Evolutionary conservation across 1,140 invertebrate species (phyloP).

Genomic region (Diuraphis noxia): DNA sequence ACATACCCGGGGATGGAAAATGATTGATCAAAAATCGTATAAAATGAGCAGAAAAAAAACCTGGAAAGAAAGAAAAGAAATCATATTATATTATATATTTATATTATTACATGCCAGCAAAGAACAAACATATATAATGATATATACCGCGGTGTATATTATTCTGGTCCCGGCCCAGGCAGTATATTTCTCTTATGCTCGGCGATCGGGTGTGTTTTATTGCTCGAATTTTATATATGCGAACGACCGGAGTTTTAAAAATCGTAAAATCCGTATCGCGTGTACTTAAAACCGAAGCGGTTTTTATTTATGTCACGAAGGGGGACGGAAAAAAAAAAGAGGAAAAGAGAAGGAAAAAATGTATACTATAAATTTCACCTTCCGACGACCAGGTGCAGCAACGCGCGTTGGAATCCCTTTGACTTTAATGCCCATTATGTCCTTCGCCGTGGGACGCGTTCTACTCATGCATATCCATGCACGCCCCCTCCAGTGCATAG

Average conservation of each 20-base stretch:
- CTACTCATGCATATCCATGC: too few relatives aligned
- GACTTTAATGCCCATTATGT: conserved; percentile 53
- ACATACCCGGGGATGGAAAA: conserved; percentile 48
- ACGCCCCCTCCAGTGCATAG: neutral
- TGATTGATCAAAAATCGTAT: conserved; percentile 54
- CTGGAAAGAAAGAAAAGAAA: conserved; percentile 33
- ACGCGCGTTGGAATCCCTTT: conserved; percentile 40
- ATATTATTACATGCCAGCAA: conserved; percentile 7
- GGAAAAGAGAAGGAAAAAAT: conserved; percentile 23
- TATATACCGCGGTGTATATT: conserved; percentile 29
- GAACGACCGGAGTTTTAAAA: conserved; percentile 50
- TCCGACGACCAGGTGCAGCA: conserved; percentile 50
- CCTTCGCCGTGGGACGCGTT: conserved; percentile 31
- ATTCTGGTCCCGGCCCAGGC: conserved; percentile 3
- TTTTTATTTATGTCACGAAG: conserved; percentile 47
- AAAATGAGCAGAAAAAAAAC: conserved; percentile 23
- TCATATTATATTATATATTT: conserved; percentile 34
- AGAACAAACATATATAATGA: conserved; percentile 29
- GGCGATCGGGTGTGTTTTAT: conserved; percentile 49
- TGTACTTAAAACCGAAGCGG: conserved; percentile 48
- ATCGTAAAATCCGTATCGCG: conserved; percentile 53
- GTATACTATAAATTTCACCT: conserved; percentile 50
- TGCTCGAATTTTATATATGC: conserved; percentile 50
- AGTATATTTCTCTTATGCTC: conserved; percentile 8
- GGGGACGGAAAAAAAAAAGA: conserved; percentile 16